Base-by-base conservation (phyloP, 2,888 invertebrate genomes). In the Chrysolina oricalcia region DNA sequence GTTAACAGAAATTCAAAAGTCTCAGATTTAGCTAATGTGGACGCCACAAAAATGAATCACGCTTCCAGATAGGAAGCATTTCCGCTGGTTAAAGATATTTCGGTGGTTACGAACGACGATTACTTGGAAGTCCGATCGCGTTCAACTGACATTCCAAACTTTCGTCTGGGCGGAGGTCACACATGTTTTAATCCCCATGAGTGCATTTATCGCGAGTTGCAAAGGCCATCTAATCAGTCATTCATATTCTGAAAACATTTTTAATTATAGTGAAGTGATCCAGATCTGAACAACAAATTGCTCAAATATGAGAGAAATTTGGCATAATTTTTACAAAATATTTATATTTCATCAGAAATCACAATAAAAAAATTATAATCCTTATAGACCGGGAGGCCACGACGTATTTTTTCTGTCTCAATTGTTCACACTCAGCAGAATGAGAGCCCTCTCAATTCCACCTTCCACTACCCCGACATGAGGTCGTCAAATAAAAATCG, bases 41-140 rank as follows among this genome's bases (percentile, higher is more conserved):
- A 48, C 17, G 17, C 17, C 17, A 10, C 48, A 10, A 17, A 8
- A 48, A 35, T 48, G 48, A 48, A 48, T 48, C 48, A 53, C 17
- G 17, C 19, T 17, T 53, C 50, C 50, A 17, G 19, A 53, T 21
- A 53, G 23, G 21, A 53, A 53, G 53, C 13, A 53, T 53, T 53
- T 53, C 21, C 23, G 19, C 19, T 4, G 21, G 21, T 13, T 21
- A 53, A 21, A 53, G 53, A 53, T 53, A 23, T 53, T 53, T 53
- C 53, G 53, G 53, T 53, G 19, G 53, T 53, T 53, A 59, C 27
- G 11, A 59, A 59, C 17, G 35, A 6, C n/a, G 35, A 35, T 59
- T 35, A 53, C 59, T 59, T 59, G 67, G n/a, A 50, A 50, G 48
- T 65, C 41, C 43, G 65, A 65, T 65, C 41, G 1, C 19, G 65